Conservation (phyloP, 1,140 invertebrate genomes). For the Campoletis sonorensis region DNA sequence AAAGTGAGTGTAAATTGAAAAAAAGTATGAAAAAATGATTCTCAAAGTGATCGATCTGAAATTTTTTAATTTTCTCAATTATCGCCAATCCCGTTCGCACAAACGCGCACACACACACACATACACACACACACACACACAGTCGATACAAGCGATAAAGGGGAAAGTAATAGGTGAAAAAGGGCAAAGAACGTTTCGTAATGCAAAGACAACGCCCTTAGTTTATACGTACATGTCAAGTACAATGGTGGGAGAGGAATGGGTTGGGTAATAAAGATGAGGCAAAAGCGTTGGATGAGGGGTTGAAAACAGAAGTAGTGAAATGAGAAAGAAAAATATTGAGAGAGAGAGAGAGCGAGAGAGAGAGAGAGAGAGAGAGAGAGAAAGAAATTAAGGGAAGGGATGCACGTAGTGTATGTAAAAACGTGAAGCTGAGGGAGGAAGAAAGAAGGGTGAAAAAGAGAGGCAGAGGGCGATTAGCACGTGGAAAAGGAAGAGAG, state of each 20-base stretch:
- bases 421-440: neutral
- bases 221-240: conserved; percentile 70
- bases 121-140: no score
- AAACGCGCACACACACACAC: no score
- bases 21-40: no score
- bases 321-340: conserved; percentile 7
- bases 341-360: no score
- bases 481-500: conserved; percentile 40
- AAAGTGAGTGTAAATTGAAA: no score
- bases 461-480: conserved; percentile 43
- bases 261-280: conserved; percentile 68
- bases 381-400: conserved; percentile 36
- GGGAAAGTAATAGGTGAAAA: neutral
- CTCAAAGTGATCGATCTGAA: no score
- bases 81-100: no score
- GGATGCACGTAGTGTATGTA: neutral
- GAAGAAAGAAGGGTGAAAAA: conserved; percentile 40
- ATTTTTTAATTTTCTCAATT: no score
- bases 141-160: neutral
- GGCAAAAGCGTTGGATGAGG: conserved; percentile 50
- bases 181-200: conserved; percentile 32
- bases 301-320: conserved; percentile 19
- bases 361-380: neutral
- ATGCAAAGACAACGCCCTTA: conserved; percentile 76
- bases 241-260: neutral